These are phyloP conservation scores for Littorina saxatilis DNA, from an alignment of 1,140 invertebrate genomes.

Conservation along the genomic window DNA sequence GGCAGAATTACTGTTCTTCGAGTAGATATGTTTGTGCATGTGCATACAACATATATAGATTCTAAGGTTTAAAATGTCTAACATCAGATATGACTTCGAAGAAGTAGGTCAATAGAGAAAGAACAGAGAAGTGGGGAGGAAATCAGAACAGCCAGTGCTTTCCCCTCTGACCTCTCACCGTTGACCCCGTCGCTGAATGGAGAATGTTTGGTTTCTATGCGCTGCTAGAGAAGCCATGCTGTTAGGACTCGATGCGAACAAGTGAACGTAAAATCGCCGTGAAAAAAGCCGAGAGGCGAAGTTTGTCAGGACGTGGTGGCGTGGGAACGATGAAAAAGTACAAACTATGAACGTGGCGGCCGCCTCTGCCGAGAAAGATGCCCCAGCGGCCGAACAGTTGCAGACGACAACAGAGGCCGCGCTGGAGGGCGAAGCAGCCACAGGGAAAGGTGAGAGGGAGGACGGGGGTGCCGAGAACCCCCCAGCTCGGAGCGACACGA, in stretches of 20 bases:
- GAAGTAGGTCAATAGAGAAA: too few species aligned
- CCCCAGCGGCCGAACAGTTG: background rate
- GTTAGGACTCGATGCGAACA: background rate
- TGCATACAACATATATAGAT: too few species aligned
- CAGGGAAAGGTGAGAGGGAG: background rate
- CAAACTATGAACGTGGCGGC: constrained; percentile 16
- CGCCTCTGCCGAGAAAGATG: background rate
- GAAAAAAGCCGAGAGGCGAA: background rate
- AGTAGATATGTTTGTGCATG: too few species aligned
- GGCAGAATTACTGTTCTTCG: too few species aligned
- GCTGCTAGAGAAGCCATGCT: constrained; percentile 44
- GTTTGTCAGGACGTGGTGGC: background rate
- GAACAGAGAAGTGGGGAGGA: too few species aligned
- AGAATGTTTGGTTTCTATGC: constrained; percentile 56
- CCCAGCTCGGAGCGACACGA: constrained; percentile 11
- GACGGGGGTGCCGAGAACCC: constrained; percentile 19
- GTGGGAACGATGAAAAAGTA: background rate
- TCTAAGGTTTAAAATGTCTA: too few species aligned
- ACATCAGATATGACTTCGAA: too few species aligned
- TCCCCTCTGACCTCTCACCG: constrained; percentile 4
- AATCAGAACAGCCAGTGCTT: constrained; percentile 17
- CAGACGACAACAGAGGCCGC: background rate
- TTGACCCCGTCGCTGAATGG: constrained; percentile 29
- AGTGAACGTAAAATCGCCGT: background rate
- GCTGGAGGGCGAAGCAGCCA: background rate